Evolutionary conservation across 2,797 vertebrate species (phyloP), one percentile per base, ranked within the genome.

Genomic region (Myotis vivesi): DNA sequence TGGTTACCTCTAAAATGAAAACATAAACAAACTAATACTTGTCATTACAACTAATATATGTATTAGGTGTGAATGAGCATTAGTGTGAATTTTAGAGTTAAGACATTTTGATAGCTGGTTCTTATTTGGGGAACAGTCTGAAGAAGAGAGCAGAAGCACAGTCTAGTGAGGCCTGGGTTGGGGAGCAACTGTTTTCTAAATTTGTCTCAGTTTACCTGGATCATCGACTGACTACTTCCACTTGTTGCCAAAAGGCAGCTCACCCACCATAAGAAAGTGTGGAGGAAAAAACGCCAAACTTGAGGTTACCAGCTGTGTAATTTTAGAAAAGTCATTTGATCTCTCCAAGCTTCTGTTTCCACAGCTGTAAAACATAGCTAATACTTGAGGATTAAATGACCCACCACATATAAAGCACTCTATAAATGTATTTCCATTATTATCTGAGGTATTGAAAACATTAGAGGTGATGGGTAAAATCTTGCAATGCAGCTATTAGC

Each of bases 401-500:
- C 82, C 94, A 96, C 66, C 79, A 73, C 30, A 71, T 82, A 95
- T 59, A 95, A 93, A 88, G 79, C 66, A 84, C 66, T 89, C 23
- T 93, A 90, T 93, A 93, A 79, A 94, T 97, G 94, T 90, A 93
- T 96, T 96, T 94, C 93, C 95, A 72, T 95, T 96, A 94, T 94
- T 97, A 87, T 91, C 79, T n/a, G 53, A 96, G 83, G 83, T 91
- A 82, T 94, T 94, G 92, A 94, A 97, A 96, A 95, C 94, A 95
- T 95, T 87, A 97, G 94, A 85, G 84, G 44, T 94, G 76, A 96
- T 92, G 80, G 95, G 68, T 87, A 94, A 97, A 95, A 96, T 87
- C 95, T 87, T 92, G 83, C 94, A 96, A 96, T 96, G 89, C 84
- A 91, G 95, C 96, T 87, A 97, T 96, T 97, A 96, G 79, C 75